These are phyloP conservation scores for Enteromius afrohamiltoni DNA, from an alignment of 2,797 vertebrate genomes.

Conservation along the genomic window DNA sequence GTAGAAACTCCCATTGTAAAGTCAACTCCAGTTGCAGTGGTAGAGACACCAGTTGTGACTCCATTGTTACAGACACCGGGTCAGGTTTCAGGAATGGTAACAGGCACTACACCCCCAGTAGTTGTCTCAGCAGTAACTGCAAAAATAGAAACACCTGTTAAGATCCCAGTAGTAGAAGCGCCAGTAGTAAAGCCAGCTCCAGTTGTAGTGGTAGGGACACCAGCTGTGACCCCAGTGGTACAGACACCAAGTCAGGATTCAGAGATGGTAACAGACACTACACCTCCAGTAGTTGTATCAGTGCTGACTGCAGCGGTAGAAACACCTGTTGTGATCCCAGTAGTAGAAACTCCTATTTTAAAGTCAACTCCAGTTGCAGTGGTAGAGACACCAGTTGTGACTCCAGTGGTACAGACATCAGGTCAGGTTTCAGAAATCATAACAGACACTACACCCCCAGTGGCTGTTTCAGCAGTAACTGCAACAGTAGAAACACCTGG, in stretches of 20 bases:
- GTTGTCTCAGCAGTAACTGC: too few relatives aligned
- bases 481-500: background rate
- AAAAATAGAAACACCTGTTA: too few relatives aligned
- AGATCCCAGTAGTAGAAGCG: too few relatives aligned
- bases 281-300: background rate
- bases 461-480: background rate
- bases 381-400: background rate
- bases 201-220: background rate
- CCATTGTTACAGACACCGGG: too few relatives aligned
- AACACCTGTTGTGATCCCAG: background rate
- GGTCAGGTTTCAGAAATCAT: background rate
- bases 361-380: background rate
- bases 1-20: background rate
- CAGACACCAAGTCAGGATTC: conserved; percentile 8
- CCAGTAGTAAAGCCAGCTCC: background rate
- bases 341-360: background rate
- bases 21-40: background rate
- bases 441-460: conserved; percentile 8
- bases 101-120: background rate
- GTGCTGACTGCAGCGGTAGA: background rate
- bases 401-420: background rate
- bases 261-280: conserved; percentile 27
- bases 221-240: background rate
- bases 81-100: background rate
- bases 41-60: background rate